These are phyloP conservation scores for Chiroxiphia lanceolata DNA, from an alignment of 2,797 vertebrate genomes.

Conservation along the genomic window DNA sequence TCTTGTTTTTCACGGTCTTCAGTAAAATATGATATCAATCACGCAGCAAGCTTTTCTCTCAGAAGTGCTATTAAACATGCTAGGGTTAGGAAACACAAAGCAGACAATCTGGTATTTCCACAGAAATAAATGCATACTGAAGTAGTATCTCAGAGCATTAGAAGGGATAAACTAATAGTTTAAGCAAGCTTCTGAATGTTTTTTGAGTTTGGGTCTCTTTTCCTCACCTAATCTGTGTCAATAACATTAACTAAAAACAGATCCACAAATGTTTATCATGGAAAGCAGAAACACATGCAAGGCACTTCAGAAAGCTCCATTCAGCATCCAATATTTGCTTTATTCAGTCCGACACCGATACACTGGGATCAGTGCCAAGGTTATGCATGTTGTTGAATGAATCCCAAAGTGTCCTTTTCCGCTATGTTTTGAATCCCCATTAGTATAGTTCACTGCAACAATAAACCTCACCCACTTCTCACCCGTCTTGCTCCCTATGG, in stretches of 20 bases:
- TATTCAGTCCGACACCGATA: slow-evolving; percentile 51
- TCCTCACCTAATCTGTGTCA: slow-evolving; percentile 59
- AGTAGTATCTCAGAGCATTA: slow-evolving; percentile 54
- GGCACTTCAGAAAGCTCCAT: slow-evolving; percentile 32
- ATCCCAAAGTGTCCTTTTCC: slow-evolving; percentile 40
- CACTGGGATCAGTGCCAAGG: slow-evolving; percentile 11
- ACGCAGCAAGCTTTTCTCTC: not conserved
- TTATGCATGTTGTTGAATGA: slow-evolving; percentile 53
- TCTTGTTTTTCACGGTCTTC: not conserved
- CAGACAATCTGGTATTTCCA: slow-evolving; percentile 41
- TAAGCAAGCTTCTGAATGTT: slow-evolving; percentile 57
- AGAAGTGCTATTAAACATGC: slow-evolving; percentile 7
- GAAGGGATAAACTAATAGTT: slow-evolving; percentile 61
- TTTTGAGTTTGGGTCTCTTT: slow-evolving; percentile 52
- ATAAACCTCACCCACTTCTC: slow-evolving; percentile 19
- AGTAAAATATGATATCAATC: not conserved
- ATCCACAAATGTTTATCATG: slow-evolving; percentile 51
- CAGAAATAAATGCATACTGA: slow-evolving; percentile 55
- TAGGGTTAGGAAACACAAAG: slow-evolving; percentile 21
- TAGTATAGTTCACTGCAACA: slow-evolving; percentile 28
- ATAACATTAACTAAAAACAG: slow-evolving; percentile 63
- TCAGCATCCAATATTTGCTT: slow-evolving; percentile 58
- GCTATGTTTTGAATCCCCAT: slow-evolving; percentile 19
- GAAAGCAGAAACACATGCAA: slow-evolving; percentile 66
- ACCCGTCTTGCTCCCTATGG: not conserved